Evolutionary conservation across 35 echinoderm and acorn worm species (phyloP).

Genomic region (Lytechinus variegatus): DNA sequence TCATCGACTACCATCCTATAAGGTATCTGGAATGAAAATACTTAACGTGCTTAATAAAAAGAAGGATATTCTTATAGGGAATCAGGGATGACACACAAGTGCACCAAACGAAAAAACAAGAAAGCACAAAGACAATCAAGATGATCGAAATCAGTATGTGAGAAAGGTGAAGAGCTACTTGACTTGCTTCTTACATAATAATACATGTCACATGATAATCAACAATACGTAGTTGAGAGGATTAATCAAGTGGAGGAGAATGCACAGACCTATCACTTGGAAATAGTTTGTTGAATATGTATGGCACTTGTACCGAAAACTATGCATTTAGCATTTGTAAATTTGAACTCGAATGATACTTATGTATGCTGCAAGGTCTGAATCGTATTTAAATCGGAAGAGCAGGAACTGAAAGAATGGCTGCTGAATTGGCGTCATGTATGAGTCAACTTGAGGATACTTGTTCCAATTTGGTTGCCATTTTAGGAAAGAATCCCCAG

Average conservation of each 20-base stretch:
- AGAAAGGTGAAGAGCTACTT: background rate
- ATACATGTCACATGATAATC: background rate
- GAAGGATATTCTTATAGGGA: background rate
- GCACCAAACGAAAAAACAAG: background rate
- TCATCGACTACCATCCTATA: background rate
- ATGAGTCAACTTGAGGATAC: background rate
- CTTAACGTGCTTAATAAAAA: background rate
- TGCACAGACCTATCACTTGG: background rate
- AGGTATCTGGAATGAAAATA: background rate
- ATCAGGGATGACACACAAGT: background rate
- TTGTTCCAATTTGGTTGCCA: background rate
- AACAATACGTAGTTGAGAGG: background rate
- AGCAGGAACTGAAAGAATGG: background rate
- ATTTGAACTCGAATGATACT: background rate
- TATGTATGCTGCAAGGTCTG: background rate
- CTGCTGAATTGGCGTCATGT: constrained; percentile 8
- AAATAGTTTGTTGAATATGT: background rate
- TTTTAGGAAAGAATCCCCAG: background rate
- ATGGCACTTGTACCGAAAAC: background rate
- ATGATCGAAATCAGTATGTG: background rate
- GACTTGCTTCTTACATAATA: background rate
- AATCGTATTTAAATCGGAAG: background rate
- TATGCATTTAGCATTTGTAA: background rate
- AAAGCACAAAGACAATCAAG: background rate
- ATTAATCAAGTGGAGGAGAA: background rate